Base-by-base conservation (phyloP, 2,888 invertebrate genomes). In the Andrena trimmerana region DNA sequence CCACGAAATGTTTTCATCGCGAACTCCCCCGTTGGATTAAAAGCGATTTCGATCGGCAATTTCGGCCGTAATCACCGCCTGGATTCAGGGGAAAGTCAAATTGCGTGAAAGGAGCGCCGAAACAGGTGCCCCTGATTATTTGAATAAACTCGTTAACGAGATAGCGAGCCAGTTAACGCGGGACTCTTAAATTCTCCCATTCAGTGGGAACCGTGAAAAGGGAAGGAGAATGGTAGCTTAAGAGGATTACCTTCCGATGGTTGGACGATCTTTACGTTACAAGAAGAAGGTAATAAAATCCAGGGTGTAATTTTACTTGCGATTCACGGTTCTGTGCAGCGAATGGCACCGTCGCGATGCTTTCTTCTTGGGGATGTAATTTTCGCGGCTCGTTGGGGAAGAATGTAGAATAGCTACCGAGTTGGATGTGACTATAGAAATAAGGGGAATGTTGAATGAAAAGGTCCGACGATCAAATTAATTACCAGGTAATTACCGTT, bases 141-240 rank as follows among this genome's bases (percentile, higher is more conserved):
- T 24, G 8, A 59, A 36, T 69, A 36, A 69, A 69, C n/a, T 36
- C 57, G n/a, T 66, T 66, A 66, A 50, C 50, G 66, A 66, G 42
- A 42, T 13, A 10, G 24, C 7, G 50, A 62, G 50, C 52, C n/a
- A 10, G 36, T 72, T 72, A 36, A 63, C 60, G 24, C 27, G 24
- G 8, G 2, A 52, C 16, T 24, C 10, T 4, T 50, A 16, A 24
- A 36, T 33, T 75, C 24, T 48, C 16, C 10, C 2, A 20, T 13
- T 20, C 24, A n/a, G 6, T 8, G 24, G 62, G 2, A 36, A 36
- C 36, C 16, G 42, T 42, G 42, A 16, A 42, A 16, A 10, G 10
- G 8, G 16, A 2, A 36, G 27, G 54, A 7, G 36, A 36, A 52
- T 62, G 3, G 29, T n/a, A 52, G 76, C 52, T 63, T 48, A 33